These are phyloP conservation scores for Andrena marginata DNA, from an alignment of 2,888 invertebrate genomes.

Conservation along the genomic window DNA sequence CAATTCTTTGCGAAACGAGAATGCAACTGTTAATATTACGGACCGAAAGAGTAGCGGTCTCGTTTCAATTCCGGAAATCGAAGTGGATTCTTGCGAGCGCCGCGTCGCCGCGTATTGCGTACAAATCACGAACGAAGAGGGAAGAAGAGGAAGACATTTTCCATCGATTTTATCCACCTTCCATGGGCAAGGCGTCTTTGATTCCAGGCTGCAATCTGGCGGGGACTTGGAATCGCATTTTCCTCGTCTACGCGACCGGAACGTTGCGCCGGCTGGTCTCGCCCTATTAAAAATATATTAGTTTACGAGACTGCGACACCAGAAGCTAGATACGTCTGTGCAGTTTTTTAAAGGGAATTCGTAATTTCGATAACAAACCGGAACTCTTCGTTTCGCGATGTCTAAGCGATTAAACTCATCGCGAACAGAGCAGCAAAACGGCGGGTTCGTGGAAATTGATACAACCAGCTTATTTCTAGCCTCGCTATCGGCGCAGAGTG, in stretches of 20 bases:
- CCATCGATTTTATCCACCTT: slow-evolving; percentile 24
- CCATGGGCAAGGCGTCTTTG: slow-evolving; percentile 3
- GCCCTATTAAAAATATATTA: slow-evolving; percentile 6
- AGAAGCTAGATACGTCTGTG: too few relatives aligned
- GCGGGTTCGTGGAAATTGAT: slow-evolving; percentile 34
- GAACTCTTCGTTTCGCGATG: too few relatives aligned
- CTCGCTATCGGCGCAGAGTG: slow-evolving; percentile 13
- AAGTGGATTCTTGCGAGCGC: neutral
- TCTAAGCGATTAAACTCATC: slow-evolving; percentile 17
- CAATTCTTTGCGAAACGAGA: neutral
- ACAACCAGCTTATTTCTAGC: slow-evolving; percentile 32
- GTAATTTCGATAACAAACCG: too few relatives aligned
- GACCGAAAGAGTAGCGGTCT: neutral
- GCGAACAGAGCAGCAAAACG: neutral
- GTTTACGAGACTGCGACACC: neutral
- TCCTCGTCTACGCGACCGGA: neutral
- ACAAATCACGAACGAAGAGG: neutral
- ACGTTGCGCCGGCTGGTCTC: neutral
- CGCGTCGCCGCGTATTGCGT: slow-evolving; percentile 3
- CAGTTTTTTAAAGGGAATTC: too few relatives aligned
- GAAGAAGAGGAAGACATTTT: slow-evolving; percentile 20
- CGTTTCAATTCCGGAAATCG: neutral
- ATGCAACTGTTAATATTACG: neutral
- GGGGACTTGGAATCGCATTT: slow-evolving; percentile 23
- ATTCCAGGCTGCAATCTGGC: slow-evolving; percentile 37